These are phyloP conservation scores for Apotomis turbidana DNA, from an alignment of 2,888 invertebrate species.

Conservation along the genomic window DNA sequence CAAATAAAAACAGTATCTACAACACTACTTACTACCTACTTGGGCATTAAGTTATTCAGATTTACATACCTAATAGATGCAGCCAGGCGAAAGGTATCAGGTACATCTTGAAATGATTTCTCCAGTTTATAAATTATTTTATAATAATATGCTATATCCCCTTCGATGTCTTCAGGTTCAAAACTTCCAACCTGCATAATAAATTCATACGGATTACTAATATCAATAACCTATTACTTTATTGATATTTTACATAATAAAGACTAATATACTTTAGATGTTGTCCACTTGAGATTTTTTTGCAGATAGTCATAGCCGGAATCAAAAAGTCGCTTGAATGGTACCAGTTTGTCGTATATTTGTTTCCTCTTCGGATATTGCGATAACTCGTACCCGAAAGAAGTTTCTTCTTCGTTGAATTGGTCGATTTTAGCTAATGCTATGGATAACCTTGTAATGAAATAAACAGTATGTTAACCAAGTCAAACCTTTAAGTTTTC, in stretches of 20 bases:
- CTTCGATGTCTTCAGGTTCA: constrained; percentile 95
- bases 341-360: constrained; percentile 90
- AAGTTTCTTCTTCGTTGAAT: constrained; percentile 95
- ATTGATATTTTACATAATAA: not conserved
- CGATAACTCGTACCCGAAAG: constrained; percentile 94
- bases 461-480: constrained; percentile 13
- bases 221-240: not conserved
- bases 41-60: not conserved
- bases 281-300: constrained; percentile 94
- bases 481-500: no score
- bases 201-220: not conserved
- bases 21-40: no score
- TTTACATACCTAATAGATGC: constrained; percentile 75
- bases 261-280: constrained; percentile 74
- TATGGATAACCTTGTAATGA: constrained; percentile 81
- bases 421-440: constrained; percentile 92
- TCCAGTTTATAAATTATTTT: constrained; percentile 94
- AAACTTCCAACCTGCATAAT: constrained; percentile 88
- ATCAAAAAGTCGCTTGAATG: constrained; percentile 95
- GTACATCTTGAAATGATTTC: constrained; percentile 91
- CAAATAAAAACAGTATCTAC: no score
- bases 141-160: constrained; percentile 87
- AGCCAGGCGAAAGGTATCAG: constrained; percentile 89
- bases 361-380: constrained; percentile 93
- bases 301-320: constrained; percentile 93